Percentiles rank a stretch among this genome's conserved stretches.
Evolutionary conservation across 2,888 invertebrate genomes (phyloP).

Genomic region (Nematopogon swammerdamellus): DNA sequence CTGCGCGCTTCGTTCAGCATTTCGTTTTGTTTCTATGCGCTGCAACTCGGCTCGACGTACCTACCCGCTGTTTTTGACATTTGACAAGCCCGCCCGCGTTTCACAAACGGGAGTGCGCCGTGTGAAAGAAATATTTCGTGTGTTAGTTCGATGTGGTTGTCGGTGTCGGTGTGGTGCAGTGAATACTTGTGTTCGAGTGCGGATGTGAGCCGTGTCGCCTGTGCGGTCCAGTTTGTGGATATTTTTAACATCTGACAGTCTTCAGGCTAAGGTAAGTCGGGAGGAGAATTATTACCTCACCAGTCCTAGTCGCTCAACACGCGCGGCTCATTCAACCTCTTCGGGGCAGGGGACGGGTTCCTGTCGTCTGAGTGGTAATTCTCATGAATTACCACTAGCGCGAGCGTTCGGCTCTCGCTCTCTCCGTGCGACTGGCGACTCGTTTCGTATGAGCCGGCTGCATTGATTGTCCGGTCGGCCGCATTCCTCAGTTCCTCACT

Average conservation of each 20-base stretch:
- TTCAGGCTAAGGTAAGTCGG: conserved; percentile 7
- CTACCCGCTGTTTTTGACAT: conserved; percentile 47
- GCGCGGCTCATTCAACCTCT: no score
- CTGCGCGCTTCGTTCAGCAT: neutral
- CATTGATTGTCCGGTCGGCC: neutral
- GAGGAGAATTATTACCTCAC: no score
- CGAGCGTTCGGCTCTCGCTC: neutral
- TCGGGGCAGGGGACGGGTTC: no score
- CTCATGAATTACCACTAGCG: no score
- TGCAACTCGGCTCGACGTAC: conserved; percentile 11
- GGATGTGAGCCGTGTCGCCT: conserved; percentile 54
- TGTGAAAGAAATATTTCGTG: conserved; percentile 48
- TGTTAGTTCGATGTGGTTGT: conserved; percentile 40
- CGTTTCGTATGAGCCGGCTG: no score
- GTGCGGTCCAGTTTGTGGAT: conserved; percentile 49
- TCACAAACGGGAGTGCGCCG: neutral
- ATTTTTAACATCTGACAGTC: conserved; percentile 37
- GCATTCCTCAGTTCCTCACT: neutral
- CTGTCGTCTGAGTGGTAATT: no score
- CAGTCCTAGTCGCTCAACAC: no score
- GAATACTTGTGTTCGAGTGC: conserved; percentile 51
- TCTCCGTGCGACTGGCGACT: neutral
- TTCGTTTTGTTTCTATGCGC: neutral
- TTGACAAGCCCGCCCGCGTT: conserved; percentile 47
- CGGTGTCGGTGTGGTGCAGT: conserved; percentile 46